Base-by-base conservation (phyloP, 2,113 vertebrate species). In the Lycaon pictus region DNA sequence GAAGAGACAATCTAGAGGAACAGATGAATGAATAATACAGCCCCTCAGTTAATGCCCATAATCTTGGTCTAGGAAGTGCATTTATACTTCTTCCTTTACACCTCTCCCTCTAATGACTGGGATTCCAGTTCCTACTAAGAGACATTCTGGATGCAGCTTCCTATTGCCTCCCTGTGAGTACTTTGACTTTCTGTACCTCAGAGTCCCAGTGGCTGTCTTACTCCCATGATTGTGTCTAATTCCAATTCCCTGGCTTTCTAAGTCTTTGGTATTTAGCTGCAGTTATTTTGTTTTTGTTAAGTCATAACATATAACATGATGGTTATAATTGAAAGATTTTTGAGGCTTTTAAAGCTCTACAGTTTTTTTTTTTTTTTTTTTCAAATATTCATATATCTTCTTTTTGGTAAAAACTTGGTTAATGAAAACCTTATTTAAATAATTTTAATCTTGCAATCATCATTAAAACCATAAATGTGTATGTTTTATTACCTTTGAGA, bases 21-120 rank as follows among this genome's bases (percentile, higher is more conserved):
- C 2, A 89, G 60, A 35, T 89, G 53, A 93, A 69, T 85, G 27
- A 85, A n/a, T 48, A 96, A 88, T 32, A 29, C 29, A 94, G 74
- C 81, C 17, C 35, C 62, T 87, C 37, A 86, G 16, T 80, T 81
- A 60, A 71, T 32, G 29, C 23, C 35, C 25, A 58, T 43, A 94
- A 76, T 76, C 13, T 87, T 67, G 48, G 53, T 80, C 22, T 25
- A 95, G 81, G 15, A 89, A 84, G 67, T 89, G 17, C 11, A 35
- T 11, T 74, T 80, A 71, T 53, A 43, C 20, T 55, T 92, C 53
- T 71, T 95, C 25, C 32, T 91, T 15, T 85, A 58, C 60, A 74
- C n/a, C 27, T 16, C 79, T 69, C 19, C 23, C 3, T 53, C 8
- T 11, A 55, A 71, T 20, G 17, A 29, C 48, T 37, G 35, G 12